Evolutionary conservation across 1,140 invertebrate species (phyloP).

Genomic region (Neodiprion pinetum): DNA sequence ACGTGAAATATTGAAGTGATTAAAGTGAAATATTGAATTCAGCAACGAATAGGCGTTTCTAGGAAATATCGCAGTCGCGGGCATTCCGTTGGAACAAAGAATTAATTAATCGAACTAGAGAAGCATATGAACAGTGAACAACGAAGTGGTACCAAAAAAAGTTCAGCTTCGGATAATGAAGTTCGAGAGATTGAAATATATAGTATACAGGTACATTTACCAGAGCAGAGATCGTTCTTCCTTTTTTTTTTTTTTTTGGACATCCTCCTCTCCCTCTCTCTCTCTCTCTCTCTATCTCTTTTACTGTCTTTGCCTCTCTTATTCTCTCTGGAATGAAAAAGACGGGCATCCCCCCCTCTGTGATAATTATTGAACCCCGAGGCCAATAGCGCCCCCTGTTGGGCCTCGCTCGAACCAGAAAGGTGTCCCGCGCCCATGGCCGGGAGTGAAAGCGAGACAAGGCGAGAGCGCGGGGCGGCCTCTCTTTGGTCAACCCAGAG

Average conservation of each 20-base stretch:
- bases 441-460: background rate
- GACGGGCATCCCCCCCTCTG: background rate
- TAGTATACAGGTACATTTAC: background rate
- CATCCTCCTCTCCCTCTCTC: too few species aligned
- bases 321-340: background rate
- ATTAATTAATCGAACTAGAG: background rate
- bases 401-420: background rate
- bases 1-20: background rate
- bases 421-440: slow-evolving; percentile 9
- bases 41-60: background rate
- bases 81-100: background rate
- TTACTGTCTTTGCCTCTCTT: background rate
- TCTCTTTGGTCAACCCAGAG: slow-evolving; percentile 9
- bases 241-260: background rate
- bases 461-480: background rate
- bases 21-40: background rate
- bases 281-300: too few species aligned
- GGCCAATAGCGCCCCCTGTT: slow-evolving; percentile 10
- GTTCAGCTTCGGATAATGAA: background rate
- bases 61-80: background rate
- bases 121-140: background rate
- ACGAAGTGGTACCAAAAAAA: background rate
- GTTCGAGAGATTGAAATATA: slow-evolving; percentile 1
- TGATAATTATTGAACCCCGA: slow-evolving; percentile 8
- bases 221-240: background rate